Evolutionary conservation across 2,113 vertebrate species (phyloP).

Genomic region (Noturus placidus): DNA sequence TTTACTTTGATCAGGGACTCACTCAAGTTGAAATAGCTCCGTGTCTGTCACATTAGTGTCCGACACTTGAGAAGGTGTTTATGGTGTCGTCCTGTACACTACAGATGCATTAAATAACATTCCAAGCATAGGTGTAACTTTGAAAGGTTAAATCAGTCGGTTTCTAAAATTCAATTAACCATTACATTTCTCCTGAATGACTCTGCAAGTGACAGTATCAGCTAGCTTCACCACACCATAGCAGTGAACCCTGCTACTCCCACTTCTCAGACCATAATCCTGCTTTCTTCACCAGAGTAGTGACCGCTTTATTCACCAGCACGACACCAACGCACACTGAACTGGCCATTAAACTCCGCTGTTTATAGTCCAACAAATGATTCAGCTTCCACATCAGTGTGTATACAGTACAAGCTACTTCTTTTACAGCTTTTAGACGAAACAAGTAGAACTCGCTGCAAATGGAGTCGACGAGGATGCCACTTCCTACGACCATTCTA

Average conservation of each 20-base stretch:
- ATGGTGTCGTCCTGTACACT: not conserved
- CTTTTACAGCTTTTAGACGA: not conserved
- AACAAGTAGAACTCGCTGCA: not conserved
- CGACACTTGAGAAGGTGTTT: not conserved
- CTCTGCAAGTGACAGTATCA: not conserved
- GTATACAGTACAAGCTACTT: not conserved
- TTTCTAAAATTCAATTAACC: not conserved
- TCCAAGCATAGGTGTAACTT: not conserved
- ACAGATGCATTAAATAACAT: not conserved
- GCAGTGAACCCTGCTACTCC: not conserved
- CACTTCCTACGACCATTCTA: too few species aligned
- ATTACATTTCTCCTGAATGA: not conserved
- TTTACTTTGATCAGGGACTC: too few species aligned
- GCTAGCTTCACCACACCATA: not conserved
- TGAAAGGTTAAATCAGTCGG: not conserved
- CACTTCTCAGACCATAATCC: not conserved
- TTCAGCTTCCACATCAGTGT: not conserved
- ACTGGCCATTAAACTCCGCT: not conserved
- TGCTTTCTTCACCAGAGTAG: not conserved
- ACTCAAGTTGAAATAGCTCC: too few species aligned
- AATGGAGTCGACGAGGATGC: not conserved
- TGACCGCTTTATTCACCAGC: conserved; percentile 3
- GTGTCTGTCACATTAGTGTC: too few species aligned
- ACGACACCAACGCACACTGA: not conserved
- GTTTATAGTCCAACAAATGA: not conserved